phyloP scores from a whole-genome alignment of 2,113 vertebrate genomes.

The Heteronetta atricapilla region DNA sequence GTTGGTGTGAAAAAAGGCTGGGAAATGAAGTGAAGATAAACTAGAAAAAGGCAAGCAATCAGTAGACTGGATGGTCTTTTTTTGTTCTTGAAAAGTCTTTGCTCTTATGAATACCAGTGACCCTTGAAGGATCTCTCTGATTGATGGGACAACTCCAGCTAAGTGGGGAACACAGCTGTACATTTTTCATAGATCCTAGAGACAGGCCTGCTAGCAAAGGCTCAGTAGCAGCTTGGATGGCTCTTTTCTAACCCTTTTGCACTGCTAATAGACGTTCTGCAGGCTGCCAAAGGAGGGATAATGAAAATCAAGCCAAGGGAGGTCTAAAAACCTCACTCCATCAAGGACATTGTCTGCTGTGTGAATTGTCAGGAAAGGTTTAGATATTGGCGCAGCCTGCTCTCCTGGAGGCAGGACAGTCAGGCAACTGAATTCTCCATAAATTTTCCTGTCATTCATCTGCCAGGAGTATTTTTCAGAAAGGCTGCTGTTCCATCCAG shows the following conservation, averaged over 20 bases:
- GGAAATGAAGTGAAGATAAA: slow-evolving; percentile 17
- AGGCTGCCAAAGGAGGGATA: slow-evolving; percentile 19
- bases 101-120: slow-evolving; percentile 25
- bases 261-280: slow-evolving; percentile 13
- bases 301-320: slow-evolving; percentile 53
- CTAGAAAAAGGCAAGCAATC: background rate
- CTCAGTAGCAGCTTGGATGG: slow-evolving; percentile 11
- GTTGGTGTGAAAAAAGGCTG: background rate
- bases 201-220: background rate
- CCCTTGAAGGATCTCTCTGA: slow-evolving; percentile 57
- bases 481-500: slow-evolving; percentile 40
- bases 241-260: slow-evolving; percentile 23
- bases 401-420: slow-evolving; percentile 42
- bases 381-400: slow-evolving; percentile 18
- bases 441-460: slow-evolving; percentile 55
- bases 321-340: slow-evolving; percentile 32
- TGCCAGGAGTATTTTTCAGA: slow-evolving; percentile 49
- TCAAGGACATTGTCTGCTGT: slow-evolving; percentile 34
- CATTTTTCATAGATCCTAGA: slow-evolving; percentile 38
- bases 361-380: slow-evolving; percentile 41
- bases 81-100: slow-evolving; percentile 16
- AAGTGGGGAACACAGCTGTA: background rate
- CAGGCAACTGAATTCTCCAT: slow-evolving; percentile 43
- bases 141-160: slow-evolving; percentile 13
- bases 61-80: background rate